phyloP scores from a whole-genome alignment of 2,797 vertebrate species.

The Miopithecus talapoin region DNA sequence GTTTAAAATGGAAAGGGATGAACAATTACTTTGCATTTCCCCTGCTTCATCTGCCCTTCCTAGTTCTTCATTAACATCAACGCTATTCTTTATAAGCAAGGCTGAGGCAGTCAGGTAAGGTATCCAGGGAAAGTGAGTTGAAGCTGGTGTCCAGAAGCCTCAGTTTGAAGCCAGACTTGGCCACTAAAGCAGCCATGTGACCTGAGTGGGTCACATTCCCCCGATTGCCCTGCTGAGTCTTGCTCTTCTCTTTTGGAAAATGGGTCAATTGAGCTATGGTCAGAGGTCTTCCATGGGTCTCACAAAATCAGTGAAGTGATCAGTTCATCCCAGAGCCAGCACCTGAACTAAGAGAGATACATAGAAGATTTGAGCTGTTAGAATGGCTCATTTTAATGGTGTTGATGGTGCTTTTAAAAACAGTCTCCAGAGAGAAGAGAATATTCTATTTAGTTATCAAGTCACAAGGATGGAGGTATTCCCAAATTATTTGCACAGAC shows the following conservation, averaged over 20 bases:
- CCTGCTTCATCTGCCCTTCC: neutral
- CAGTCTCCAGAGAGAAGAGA: neutral
- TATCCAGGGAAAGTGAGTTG: neutral
- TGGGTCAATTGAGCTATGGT: neutral
- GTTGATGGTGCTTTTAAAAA: neutral
- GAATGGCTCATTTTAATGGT: neutral
- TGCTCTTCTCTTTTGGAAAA: neutral
- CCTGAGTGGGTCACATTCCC: neutral
- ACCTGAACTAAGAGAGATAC: neutral
- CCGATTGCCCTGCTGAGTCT: neutral
- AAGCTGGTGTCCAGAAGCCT: neutral
- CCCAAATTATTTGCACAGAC: neutral
- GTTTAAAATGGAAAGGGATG: slow-evolving; percentile 30
- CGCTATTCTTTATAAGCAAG: neutral
- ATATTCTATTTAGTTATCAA: neutral
- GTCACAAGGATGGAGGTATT: neutral
- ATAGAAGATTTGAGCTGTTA: neutral
- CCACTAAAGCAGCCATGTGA: neutral
- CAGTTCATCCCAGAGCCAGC: neutral
- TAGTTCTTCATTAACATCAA: neutral
- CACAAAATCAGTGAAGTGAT: neutral
- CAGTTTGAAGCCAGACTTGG: neutral
- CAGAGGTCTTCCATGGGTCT: neutral
- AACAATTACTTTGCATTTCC: neutral
- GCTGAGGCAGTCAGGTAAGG: neutral